A percentile compares a stretch with the other conserved stretches of the same genome.
phyloP scores from a whole-genome alignment of 92 coral and sea anemone species.

The Palythoa grandis region DNA sequence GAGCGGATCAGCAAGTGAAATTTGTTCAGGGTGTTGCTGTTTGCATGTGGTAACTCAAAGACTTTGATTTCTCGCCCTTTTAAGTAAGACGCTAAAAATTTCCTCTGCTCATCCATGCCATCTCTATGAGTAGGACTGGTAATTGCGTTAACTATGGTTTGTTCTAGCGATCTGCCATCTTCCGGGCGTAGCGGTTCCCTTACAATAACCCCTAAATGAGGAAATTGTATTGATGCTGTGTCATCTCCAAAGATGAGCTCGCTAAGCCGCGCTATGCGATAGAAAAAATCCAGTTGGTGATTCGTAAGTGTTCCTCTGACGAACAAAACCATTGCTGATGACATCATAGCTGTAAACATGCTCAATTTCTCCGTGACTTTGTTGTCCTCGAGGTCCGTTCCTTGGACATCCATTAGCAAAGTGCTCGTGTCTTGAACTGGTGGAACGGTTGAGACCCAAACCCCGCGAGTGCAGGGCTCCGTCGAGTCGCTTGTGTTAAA shows the following conservation, averaged over 20 bases:
- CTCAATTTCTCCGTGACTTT: constrained; percentile 48
- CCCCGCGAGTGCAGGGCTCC: constrained; percentile 62
- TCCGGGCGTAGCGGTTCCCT: not conserved
- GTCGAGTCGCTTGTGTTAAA: constrained; percentile 64
- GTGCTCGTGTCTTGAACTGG: not conserved
- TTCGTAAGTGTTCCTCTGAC: constrained; percentile 41
- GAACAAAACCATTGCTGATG: constrained; percentile 61
- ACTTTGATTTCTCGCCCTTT: constrained; percentile 27
- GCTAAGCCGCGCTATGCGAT: constrained; percentile 54
- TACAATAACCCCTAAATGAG: not conserved
- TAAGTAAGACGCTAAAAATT: constrained; percentile 11
- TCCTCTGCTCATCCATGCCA: constrained; percentile 13
- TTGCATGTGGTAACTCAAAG: constrained; percentile 2
- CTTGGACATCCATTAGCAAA: constrained; percentile 68
- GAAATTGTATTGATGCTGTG: constrained; percentile 23
- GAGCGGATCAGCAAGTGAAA: constrained; percentile 11
- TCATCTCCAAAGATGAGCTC: constrained; percentile 51
- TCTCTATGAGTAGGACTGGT: constrained; percentile 13
- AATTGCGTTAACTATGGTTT: not conserved
- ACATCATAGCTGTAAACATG: constrained; percentile 73
- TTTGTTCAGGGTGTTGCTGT: not conserved
- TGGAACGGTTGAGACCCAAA: constrained; percentile 56
- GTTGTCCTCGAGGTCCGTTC: constrained; percentile 62
- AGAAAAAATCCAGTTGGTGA: constrained; percentile 44
- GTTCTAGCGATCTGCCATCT: constrained; percentile 6